A percentile compares a stretch with the other conserved stretches of the same genome.
Conservation (phyloP, 2,888 invertebrate species). For the Vesta saturnalis region DNA sequence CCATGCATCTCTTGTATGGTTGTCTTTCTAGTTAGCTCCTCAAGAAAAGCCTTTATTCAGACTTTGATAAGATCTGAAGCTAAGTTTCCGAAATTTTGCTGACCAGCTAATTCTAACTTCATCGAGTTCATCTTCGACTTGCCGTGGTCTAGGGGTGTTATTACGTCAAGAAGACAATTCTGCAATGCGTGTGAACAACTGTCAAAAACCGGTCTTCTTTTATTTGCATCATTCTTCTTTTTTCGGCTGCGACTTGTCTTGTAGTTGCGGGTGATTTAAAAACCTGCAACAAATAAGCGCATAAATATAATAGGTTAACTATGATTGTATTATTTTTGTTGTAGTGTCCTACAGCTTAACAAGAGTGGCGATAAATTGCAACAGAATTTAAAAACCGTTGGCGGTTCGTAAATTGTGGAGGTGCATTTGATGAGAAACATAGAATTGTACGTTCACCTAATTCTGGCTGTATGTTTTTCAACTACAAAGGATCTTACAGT, state of each 20-base stretch:
- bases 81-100: neutral
- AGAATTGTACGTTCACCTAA: slow-evolving; percentile 35
- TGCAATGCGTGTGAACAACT: neutral
- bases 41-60: no score
- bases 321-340: neutral
- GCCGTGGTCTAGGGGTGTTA: neutral
- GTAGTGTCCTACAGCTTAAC: neutral
- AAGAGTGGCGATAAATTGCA: neutral
- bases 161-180: neutral
- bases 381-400: neutral
- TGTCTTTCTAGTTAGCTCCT: neutral
- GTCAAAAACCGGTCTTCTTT: neutral
- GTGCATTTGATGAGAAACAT: neutral
- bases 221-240: neutral
- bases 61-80: no score
- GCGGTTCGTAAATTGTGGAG: neutral
- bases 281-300: neutral
- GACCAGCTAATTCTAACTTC: neutral
- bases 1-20: neutral
- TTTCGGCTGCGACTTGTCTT: neutral
- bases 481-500: slow-evolving; percentile 47
- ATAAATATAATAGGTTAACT: neutral
- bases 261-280: neutral
- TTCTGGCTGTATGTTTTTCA: slow-evolving; percentile 47
- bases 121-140: neutral